phyloP scores from a whole-genome alignment of 92 coral and sea anemone species.

The Meandrina meandrites region DNA sequence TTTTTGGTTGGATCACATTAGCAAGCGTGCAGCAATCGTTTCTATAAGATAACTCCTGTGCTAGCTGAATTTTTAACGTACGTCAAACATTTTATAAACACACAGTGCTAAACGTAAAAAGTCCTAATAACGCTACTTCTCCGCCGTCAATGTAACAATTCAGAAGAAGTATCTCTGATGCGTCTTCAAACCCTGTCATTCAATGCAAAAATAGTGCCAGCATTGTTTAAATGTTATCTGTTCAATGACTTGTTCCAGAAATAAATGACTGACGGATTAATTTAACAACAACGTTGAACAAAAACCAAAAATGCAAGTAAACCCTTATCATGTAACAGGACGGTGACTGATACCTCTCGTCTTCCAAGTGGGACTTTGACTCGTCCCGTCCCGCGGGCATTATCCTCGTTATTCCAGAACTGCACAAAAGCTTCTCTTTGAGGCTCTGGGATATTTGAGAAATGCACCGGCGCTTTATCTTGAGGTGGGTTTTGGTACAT shows the following conservation, averaged over 20 bases:
- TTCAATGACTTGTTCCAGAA: neutral
- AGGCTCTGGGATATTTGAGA: conserved; percentile 68
- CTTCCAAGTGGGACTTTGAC: conserved; percentile 80
- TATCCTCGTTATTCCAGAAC: conserved; percentile 80
- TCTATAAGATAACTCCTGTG: neutral
- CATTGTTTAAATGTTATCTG: neutral
- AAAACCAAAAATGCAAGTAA: neutral
- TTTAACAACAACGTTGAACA: neutral
- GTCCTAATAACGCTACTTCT: neutral
- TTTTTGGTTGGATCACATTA: neutral
- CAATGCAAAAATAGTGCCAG: neutral
- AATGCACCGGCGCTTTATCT: conserved; percentile 70
- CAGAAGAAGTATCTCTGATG: neutral
- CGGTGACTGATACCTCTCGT: conserved; percentile 64
- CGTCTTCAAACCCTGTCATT: neutral
- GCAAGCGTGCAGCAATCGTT: neutral
- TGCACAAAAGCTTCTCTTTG: conserved; percentile 82
- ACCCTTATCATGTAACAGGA: neutral
- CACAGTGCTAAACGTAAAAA: neutral
- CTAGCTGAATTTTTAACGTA: neutral
- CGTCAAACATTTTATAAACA: neutral
- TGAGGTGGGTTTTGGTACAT: conserved; percentile 79
- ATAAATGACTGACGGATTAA: neutral
- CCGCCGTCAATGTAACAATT: neutral
- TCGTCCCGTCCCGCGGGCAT: conserved; percentile 69